These are phyloP conservation scores for Amiota communis DNA, from an alignment of 2,888 invertebrate genomes.

Conservation along the genomic window DNA sequence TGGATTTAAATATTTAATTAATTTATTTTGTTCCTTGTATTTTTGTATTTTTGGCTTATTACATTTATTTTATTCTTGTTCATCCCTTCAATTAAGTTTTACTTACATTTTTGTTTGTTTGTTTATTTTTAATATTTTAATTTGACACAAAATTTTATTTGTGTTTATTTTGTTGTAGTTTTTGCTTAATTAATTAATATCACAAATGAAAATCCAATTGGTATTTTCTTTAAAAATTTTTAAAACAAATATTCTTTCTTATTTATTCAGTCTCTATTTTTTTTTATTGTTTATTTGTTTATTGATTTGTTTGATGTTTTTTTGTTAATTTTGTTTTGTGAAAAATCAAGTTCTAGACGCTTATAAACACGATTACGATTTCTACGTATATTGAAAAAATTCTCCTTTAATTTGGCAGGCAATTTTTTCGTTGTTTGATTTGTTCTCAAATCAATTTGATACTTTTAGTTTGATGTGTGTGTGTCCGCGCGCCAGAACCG, in stretches of 20 bases:
- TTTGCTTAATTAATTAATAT: constrained; percentile 30
- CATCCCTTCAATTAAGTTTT: neutral
- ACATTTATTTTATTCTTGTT: neutral
- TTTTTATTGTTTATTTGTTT: constrained; percentile 36
- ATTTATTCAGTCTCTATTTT: constrained; percentile 35
- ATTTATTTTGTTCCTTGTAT: neutral
- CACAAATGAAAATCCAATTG: constrained; percentile 1
- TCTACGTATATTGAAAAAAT: neutral
- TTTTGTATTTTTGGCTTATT: constrained; percentile 21
- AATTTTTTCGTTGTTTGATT: constrained; percentile 17
- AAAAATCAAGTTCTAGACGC: constrained; percentile 30
- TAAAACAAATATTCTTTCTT: constrained; percentile 42
- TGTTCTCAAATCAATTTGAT: neutral
- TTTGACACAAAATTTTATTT: constrained; percentile 31
- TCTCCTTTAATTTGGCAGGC: neutral
- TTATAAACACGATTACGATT: no score
- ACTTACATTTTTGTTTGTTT: neutral
- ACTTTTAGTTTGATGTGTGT: constrained; percentile 12
- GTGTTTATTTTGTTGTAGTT: constrained; percentile 35
- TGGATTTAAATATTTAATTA: neutral
- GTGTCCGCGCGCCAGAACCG: constrained; percentile 64
- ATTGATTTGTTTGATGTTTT: constrained; percentile 18
- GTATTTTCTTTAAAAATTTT: constrained; percentile 16
- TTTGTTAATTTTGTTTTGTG: constrained; percentile 37
- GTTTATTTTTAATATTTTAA: neutral